Evolutionary conservation across 2,888 invertebrate genomes (phyloP).

Genomic region (Cryptus viduatorius): DNA sequence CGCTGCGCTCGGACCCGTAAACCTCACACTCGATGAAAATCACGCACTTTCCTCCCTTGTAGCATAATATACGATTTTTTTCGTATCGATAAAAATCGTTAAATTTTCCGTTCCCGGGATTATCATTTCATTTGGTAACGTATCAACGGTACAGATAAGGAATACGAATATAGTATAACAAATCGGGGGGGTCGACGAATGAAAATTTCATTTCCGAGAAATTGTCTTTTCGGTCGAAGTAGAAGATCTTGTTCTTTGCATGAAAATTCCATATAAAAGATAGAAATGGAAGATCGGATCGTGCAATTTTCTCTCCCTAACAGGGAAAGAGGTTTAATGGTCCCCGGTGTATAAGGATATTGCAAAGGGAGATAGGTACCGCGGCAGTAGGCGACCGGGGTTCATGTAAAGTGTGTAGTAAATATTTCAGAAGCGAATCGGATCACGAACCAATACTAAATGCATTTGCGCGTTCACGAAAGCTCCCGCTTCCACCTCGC

Average conservation of each 20-base stretch:
- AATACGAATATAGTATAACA: slow-evolving; percentile 22
- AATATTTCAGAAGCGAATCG: slow-evolving; percentile 75
- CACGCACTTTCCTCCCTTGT: too few species aligned
- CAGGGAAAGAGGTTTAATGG: slow-evolving; percentile 68
- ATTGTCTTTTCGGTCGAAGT: slow-evolving; percentile 52
- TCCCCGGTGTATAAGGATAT: slow-evolving; percentile 69
- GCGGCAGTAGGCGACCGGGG: slow-evolving; percentile 40
- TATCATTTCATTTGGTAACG: neutral
- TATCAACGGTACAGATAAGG: neutral
- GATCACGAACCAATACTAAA: slow-evolving; percentile 73
- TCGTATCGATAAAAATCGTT: too few species aligned
- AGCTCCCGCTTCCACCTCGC: slow-evolving; percentile 51
- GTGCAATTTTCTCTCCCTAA: slow-evolving; percentile 64
- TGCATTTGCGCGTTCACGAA: slow-evolving; percentile 70
- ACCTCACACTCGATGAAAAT: too few species aligned
- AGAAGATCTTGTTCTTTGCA: slow-evolving; percentile 57
- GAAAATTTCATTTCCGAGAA: slow-evolving; percentile 54
- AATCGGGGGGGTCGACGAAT: slow-evolving; percentile 7
- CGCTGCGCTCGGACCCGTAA: too few species aligned
- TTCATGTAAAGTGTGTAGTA: slow-evolving; percentile 69
- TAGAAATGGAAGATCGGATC: slow-evolving; percentile 64
- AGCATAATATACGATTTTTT: neutral
- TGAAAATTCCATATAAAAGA: slow-evolving; percentile 66
- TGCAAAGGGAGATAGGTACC: slow-evolving; percentile 50
- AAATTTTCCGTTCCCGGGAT: neutral